Conservation (phyloP, 2,888 invertebrate species). For the Schizotus pectinicornis region DNA sequence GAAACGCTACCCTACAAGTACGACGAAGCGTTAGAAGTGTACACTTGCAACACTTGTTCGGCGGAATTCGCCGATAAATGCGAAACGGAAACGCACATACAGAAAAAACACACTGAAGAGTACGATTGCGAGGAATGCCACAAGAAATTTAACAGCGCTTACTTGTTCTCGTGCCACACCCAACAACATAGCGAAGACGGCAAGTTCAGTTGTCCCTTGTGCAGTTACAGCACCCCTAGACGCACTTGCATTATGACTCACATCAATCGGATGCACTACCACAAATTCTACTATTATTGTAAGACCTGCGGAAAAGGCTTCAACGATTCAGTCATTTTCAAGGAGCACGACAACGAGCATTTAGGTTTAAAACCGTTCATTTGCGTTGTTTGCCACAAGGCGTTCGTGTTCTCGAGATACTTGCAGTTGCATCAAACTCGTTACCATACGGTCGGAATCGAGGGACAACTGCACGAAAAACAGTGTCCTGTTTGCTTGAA, state of each 20-base stretch:
- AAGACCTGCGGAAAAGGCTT: constrained; percentile 61
- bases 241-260: constrained; percentile 56
- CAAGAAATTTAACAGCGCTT: constrained; percentile 47
- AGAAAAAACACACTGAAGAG: constrained; percentile 25
- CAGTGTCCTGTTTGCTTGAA: constrained; percentile 52
- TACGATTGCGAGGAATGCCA: constrained; percentile 54
- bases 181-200: constrained; percentile 44
- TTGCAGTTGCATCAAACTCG: constrained; percentile 48
- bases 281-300: constrained; percentile 60
- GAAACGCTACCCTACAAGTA: constrained; percentile 44
- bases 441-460: constrained; percentile 53
- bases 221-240: constrained; percentile 42
- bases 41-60: constrained; percentile 45
- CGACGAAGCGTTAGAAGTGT: constrained; percentile 44
- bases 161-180: constrained; percentile 49
- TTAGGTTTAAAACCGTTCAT: constrained; percentile 55
- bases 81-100: constrained; percentile 26
- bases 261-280: constrained; percentile 64
- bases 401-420: constrained; percentile 53
- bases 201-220: constrained; percentile 45
- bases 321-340: constrained; percentile 57
- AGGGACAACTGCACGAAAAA: constrained; percentile 57
- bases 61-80: constrained; percentile 16
- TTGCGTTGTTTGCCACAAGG: constrained; percentile 58
- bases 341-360: constrained; percentile 58